Evolutionary conservation across 2,113 vertebrate species (phyloP), one percentile per base, ranked within the genome.

Genomic region (Ceyx melanurus): DNA sequence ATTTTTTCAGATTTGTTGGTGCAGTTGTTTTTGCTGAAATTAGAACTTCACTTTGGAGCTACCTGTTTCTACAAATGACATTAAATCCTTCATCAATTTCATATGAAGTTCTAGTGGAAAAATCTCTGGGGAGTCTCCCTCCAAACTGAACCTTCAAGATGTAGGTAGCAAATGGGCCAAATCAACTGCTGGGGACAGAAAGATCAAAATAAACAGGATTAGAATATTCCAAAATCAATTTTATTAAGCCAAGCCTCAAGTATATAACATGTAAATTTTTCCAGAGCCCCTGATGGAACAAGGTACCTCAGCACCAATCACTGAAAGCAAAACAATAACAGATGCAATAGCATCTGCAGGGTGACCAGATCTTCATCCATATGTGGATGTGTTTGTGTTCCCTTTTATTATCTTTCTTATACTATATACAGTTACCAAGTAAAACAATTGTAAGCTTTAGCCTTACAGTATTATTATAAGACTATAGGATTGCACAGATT

Each of bases 231-330:
- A 89, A 94, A 92, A 73, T 40, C 43, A 14, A 57, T 86, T 95
- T 85, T 92, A 86, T 86, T 82, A 91, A 82, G 35, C 62, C 65
- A 85, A 93, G n/a, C 54, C 76, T 73, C 37, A 71, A 86, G 29
- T 88, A 91, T 76, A 94, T 90, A 78, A 43, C 66, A 91, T 94
- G 62, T 66, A 90, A 79, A 85, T 94, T 96, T 95, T 95, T 82
- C 70, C 80, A 85, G 60, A 42, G 71, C 40, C 51, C 67, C 70
- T 68, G 42, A 86, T 70, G 53, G 57, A 88, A 65, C 40, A 60
- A 50, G 48, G 64, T 88, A 78, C 53, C 86, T 79, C 66, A 70
- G 23, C 42, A 83, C 19, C 66, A 81, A 67, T 4, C 15, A 0
- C 42, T 91, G 80, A 86, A 91, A 94, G 68, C 45, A 67, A 84